Evolutionary conservation across 2,888 invertebrate genomes (phyloP).

Genomic region (Acrobasis consociella): DNA sequence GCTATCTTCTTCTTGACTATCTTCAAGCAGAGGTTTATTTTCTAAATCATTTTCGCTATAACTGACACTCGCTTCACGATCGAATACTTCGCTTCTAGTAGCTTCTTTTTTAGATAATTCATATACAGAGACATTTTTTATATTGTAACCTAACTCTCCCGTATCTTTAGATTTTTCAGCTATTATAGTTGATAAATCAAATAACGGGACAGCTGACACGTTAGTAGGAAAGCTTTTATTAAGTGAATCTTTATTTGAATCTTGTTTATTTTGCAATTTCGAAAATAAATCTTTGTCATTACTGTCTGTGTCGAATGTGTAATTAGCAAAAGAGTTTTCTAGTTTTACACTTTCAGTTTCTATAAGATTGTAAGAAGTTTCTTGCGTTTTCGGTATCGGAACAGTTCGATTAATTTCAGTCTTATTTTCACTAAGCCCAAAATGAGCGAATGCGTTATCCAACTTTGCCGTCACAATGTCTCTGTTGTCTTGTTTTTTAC

Average conservation of each 20-base stretch:
- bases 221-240: conserved; percentile 28
- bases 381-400: background rate
- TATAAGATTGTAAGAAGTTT: background rate
- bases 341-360: conserved; percentile 5
- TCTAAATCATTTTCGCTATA: conserved; percentile 43
- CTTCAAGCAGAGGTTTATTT: conserved; percentile 28
- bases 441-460: background rate
- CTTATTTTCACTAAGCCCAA: background rate
- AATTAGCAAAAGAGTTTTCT: conserved; percentile 23
- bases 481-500: background rate
- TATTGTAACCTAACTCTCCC: conserved; percentile 31
- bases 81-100: conserved; percentile 29
- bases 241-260: background rate
- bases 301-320: conserved; percentile 23
- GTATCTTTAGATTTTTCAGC: conserved; percentile 44
- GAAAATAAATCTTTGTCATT: conserved; percentile 14
- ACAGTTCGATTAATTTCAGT: background rate
- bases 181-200: conserved; percentile 46
- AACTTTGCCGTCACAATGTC: background rate
- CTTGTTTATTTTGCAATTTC: background rate
- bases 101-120: conserved; percentile 27
- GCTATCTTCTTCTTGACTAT: conserved; percentile 36
- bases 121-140: conserved; percentile 29
- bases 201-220: conserved; percentile 48
- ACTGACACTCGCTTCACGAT: conserved; percentile 36